Evolutionary conservation across 2,888 invertebrate genomes (phyloP).

Genomic region (Pristionchus arcanus): DNA sequence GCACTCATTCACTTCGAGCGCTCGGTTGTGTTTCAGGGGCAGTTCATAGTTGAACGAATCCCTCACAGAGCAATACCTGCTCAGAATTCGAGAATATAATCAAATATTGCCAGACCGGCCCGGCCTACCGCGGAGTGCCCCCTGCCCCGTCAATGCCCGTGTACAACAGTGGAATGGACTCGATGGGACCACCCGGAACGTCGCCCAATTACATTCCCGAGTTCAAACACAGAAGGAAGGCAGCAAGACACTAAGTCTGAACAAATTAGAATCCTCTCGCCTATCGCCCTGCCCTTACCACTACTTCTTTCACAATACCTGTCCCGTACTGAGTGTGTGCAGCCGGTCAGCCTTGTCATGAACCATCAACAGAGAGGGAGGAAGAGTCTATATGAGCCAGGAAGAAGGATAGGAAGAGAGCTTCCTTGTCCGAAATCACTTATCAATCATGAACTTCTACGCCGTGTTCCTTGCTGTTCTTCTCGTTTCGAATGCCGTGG

Average conservation of each 20-base stretch:
- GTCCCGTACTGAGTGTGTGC: neutral
- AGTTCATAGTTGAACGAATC: neutral
- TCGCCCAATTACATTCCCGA: slow-evolving; percentile 42
- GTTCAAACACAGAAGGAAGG: slow-evolving; percentile 43
- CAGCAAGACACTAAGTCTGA: neutral
- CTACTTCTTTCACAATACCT: no score
- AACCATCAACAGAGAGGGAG: neutral
- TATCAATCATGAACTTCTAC: neutral
- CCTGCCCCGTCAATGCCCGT: slow-evolving; percentile 32
- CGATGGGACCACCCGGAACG: slow-evolving; percentile 18
- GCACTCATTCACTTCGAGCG: neutral
- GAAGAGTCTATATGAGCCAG: neutral
- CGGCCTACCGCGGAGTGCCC: neutral
- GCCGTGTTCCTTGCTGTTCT: neutral
- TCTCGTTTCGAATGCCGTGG: neutral
- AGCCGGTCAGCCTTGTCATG: neutral
- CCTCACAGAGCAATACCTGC: neutral
- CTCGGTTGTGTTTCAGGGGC: neutral
- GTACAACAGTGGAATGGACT: slow-evolving; percentile 43
- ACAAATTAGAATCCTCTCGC: neutral
- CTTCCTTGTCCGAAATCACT: neutral
- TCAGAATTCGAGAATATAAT: neutral
- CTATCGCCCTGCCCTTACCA: no score
- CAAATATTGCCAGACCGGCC: neutral
- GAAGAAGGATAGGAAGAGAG: neutral